Base-by-base conservation (phyloP, 1,140 invertebrate genomes). In the Lutraria rhynchaena region DNA sequence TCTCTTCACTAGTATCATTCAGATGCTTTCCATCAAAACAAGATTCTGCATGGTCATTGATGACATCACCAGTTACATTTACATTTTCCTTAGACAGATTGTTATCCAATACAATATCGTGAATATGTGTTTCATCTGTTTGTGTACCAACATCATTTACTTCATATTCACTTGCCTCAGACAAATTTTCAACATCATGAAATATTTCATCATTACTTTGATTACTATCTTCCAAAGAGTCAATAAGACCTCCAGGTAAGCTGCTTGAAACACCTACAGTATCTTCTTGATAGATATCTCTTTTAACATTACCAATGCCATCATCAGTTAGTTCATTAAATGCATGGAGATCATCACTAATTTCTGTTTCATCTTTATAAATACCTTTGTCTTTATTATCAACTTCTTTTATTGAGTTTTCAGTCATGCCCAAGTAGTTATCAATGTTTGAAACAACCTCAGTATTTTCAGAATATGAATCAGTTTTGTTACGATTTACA, bases 101-200 rank as follows among this genome's bases (percentile, higher is more conserved):
- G n/a, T n/a, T n/a, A n/a, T n/a, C n/a, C n/a, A n/a, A n/a, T n/a
- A n/a, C n/a, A n/a, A n/a, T n/a, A n/a, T n/a, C n/a, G 24, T 11
- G 53, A 49, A 11, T 15, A n/a, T 24, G 5, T 53, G 3, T 53
- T 19, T 65, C 63, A 29, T 31, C 63, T 3, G 63, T 67, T 31
- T 67, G 63, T 67, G 63, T 67, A 1, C 41, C 63, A 31, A 41
- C 41, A 67, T 67, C 63, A 49, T 44, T 46, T 5, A 67, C 63
- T 41, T 67, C 63, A 49, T 49, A 46, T 27, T 46, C 4, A 67
- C 63, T 67, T 49, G n/a, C 63, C 2, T 63, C 70, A 74, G 53
- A n/a, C 15, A 61, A 41, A 19, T 7, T 33, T 46, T 35, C 65
- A 41, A 61, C 57, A 61, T 2, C 41, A 60, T 49, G 37, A 61